Percentiles rank a stretch among this genome's conserved stretches.
phyloP scores from a whole-genome alignment of 2,888 invertebrate genomes.

The Thumatha senex region DNA sequence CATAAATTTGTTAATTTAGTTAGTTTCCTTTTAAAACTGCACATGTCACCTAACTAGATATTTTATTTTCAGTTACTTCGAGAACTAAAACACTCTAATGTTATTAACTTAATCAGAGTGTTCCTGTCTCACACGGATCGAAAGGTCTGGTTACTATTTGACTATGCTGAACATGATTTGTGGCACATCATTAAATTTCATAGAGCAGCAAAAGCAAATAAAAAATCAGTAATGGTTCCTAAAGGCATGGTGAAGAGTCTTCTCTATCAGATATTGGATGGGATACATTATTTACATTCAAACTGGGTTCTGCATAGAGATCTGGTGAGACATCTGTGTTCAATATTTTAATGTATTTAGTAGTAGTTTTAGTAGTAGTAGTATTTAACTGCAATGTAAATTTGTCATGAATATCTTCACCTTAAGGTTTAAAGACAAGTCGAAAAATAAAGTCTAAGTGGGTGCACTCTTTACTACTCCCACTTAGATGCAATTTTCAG shows the following conservation, averaged over 20 bases:
- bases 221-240: conserved; percentile 97
- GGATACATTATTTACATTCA: conserved; percentile 99
- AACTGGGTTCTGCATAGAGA: conserved; percentile 99
- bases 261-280: conserved; percentile 98
- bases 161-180: conserved; percentile 99
- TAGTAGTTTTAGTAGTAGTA: too few relatives aligned
- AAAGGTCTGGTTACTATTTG: conserved; percentile 98
- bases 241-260: conserved; percentile 99
- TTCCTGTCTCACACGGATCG: conserved; percentile 98
- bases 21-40: too few relatives aligned
- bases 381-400: neutral
- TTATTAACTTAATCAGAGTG: conserved; percentile 97
- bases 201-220: conserved; percentile 98
- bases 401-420: too few relatives aligned
- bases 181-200: conserved; percentile 99
- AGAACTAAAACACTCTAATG: conserved; percentile 98
- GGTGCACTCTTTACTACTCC: too few relatives aligned
- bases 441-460: too few relatives aligned
- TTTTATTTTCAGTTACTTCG: conserved; percentile 89
- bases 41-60: neutral
- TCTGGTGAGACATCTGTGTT: conserved; percentile 84
- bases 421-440: too few relatives aligned
- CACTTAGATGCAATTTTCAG: too few relatives aligned
- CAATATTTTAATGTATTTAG: too few relatives aligned
- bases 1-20: too few relatives aligned